A percentile compares a stretch with the other conserved stretches of the same genome.
phyloP scores from a whole-genome alignment of 2,113 vertebrate genomes.

The Ceyx margarethae region DNA sequence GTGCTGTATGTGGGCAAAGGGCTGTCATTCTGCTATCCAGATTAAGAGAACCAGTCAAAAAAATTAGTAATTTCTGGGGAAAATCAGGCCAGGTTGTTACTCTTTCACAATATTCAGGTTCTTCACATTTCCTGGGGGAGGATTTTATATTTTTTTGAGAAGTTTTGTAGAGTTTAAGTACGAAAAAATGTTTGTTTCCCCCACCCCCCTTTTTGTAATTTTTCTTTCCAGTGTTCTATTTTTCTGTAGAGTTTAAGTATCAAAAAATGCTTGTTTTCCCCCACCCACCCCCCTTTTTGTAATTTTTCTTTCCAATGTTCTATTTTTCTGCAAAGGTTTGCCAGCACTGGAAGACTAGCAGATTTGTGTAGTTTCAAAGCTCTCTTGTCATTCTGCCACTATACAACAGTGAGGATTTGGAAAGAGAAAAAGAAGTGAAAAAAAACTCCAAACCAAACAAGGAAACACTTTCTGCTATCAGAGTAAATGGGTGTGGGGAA shows the following conservation, averaged over 20 bases:
- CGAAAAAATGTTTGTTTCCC: background rate
- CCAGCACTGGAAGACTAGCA: background rate
- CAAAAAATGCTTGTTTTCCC: background rate
- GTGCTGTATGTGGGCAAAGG: background rate
- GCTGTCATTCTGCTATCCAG: background rate
- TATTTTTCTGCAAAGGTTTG: background rate
- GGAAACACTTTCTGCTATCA: background rate
- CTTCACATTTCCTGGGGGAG: background rate
- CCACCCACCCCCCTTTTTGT: accelerated
- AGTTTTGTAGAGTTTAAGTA: background rate
- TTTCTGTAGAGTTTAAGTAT: background rate
- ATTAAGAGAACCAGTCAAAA: background rate
- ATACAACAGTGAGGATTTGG: background rate
- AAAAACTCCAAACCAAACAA: background rate
- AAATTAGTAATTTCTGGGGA: background rate
- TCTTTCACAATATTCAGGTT: background rate
- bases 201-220: background rate
- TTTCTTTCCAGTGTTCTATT: background rate
- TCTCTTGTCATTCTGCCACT: background rate
- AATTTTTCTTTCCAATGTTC: background rate
- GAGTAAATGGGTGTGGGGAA: background rate
- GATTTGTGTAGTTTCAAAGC: background rate
- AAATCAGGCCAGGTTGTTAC: background rate
- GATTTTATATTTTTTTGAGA: background rate
- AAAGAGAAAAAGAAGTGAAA: background rate